Percentiles rank a stretch among this genome's conserved stretches.
Evolutionary conservation across 2,113 vertebrate genomes (phyloP).

Genomic region (Tinamus guttatus): DNA sequence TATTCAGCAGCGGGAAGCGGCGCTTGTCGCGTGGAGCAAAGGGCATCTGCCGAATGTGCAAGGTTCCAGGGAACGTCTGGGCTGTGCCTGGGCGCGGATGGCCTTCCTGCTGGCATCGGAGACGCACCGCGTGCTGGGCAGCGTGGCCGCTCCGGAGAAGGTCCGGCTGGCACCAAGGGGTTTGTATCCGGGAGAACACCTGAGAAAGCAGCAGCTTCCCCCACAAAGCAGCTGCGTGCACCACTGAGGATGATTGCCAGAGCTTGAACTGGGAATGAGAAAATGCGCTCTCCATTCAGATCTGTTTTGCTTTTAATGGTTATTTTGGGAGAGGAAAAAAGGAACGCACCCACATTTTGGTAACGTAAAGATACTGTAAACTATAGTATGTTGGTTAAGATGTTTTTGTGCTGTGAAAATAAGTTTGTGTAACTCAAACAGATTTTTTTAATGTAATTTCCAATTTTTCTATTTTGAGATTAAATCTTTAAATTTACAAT

Average conservation of each 20-base stretch:
- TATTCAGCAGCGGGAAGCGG: neutral
- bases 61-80: constrained; percentile 17
- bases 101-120: constrained; percentile 78
- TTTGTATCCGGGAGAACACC: constrained; percentile 63
- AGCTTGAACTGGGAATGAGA: neutral
- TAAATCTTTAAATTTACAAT: neutral
- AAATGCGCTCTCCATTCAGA: neutral
- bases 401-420: neutral
- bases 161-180: constrained; percentile 81
- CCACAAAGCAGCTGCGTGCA: neutral
- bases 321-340: neutral
- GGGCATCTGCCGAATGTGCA: constrained; percentile 43
- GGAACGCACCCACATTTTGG: neutral
- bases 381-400: neutral
- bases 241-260: neutral
- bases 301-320: neutral
- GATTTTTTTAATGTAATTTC: neutral
- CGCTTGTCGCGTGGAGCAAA: constrained; percentile 37
- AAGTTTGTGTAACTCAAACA: neutral
- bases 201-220: neutral
- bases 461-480: neutral
- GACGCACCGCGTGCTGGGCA: constrained; percentile 78
- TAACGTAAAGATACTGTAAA: neutral
- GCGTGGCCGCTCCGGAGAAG: constrained; percentile 77
- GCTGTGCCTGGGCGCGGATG: constrained; percentile 38